phyloP scores from a whole-genome alignment of 2,113 vertebrate species.

The Alaudala cheleensis region DNA sequence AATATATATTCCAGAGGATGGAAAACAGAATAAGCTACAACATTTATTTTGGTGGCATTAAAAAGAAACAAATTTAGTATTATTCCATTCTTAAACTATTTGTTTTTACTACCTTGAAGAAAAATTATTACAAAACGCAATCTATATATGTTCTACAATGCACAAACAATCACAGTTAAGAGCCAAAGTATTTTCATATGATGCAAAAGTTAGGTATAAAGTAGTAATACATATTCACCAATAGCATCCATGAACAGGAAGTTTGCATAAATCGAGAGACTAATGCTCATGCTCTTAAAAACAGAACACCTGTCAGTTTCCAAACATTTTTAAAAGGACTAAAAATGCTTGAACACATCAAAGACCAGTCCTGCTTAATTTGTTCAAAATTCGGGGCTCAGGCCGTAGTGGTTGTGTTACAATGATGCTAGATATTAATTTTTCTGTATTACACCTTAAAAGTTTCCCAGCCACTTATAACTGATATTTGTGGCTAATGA shows the following conservation, averaged over 20 bases:
- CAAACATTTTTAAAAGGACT: not conserved
- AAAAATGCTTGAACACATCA: not conserved
- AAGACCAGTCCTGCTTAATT: not conserved
- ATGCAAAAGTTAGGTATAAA: not conserved
- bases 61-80: not conserved
- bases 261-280: not conserved
- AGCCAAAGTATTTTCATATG: not conserved
- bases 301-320: not conserved
- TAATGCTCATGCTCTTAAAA: not conserved
- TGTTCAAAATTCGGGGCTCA: not conserved
- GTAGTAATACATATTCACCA: not conserved
- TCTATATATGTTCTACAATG: not conserved
- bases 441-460: not conserved
- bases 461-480: not conserved
- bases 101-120: not conserved
- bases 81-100: not conserved
- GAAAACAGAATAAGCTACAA: not conserved
- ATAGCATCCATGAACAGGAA: not conserved
- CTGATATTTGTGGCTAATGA: not conserved
- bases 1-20: not conserved
- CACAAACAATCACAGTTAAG: not conserved
- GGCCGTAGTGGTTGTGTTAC: not conserved
- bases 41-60: not conserved
- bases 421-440: not conserved
- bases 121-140: not conserved